Evolutionary conservation across 2,888 invertebrate species (phyloP), one percentile per base, ranked within the genome.

Genomic region (Chrysolina haemoptera): DNA sequence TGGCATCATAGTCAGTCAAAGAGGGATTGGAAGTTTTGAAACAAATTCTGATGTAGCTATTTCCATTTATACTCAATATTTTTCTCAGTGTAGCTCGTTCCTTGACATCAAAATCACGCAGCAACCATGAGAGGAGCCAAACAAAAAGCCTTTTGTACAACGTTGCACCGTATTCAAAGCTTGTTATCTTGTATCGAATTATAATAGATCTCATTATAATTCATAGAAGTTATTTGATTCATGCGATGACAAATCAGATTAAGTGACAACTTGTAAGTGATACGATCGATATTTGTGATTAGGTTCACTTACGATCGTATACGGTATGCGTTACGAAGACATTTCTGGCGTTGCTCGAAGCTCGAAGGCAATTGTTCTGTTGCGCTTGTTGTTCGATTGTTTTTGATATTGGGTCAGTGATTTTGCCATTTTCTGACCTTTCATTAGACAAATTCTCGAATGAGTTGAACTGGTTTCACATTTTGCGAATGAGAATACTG

Each of bases 231-330:
- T 71, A 72, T 71, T 71, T 66, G 69, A 70, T 72, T 75, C 74
- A 75, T 75, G 71, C 79, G 73, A 78, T 76, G 71, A 77, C 77
- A 79, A 76, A 75, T 70, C 76, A 70, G 76, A 76, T 76, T 70
- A 71, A 70, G 73, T 70, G 76, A 76, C 76, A 76, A 73, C 73
- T 73, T 70, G 68, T 74, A 71, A 74, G 55, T 59, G 74, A 74
- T 74, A 71, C 74, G 64, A 74, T 74, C 74, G 59, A 74, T 74
- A 71, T 70, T 73, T 69, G 59, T 73, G 65, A 73, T 73, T 73
- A 73, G 65, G 35, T 59, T 59, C 59, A 59, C 59, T 59, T 59
- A 35, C 35, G n/a, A 35, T 59, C 35, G 27, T 9, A 14, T 59
- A 35, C 35, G 27, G n/a, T 35, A 59, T 27, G 27, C 27, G 59